Evolutionary conservation across 2,888 invertebrate genomes (phyloP), one percentile per base, ranked within the genome.

Genomic region (Chrysolina americana): DNA sequence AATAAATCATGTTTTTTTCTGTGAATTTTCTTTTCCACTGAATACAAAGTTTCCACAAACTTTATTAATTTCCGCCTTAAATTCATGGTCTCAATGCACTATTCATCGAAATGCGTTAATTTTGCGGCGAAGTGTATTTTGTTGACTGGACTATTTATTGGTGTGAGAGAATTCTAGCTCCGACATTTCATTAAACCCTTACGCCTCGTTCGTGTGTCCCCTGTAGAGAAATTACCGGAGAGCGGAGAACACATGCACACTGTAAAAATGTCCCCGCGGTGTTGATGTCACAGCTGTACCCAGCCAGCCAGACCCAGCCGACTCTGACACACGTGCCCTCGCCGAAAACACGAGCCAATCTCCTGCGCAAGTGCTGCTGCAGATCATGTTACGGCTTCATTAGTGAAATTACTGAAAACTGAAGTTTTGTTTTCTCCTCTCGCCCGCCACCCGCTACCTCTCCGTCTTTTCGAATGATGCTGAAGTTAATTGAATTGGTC

Each of bases 261-360:
- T 28, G 59, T 59, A 59, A 59, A 53, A 59, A 59, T 59, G 59
- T 59, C 59, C 28, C 59, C 59, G 36, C n/a, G 59, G 59, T 59
- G 59, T 59, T 23, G 28, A 23, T 59, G 59, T 15, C 59, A 28
- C 59, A 59, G 59, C 59, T 59, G 59, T 59, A 28, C 59, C 2
- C 53, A 11, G 19, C 53, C 53, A 21, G n/a, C 28, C 28, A 28
- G 28, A 44, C 44, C 10, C 19, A 53, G 53, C 59, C 59, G 28
- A 17, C 28, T 59, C 28, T 28, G 28, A 28, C 28, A 59, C 59
- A 59, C 59, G 59, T 59, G 59, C 59, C 59, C 23, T 21, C 28
- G 13, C 23, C 59, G 5, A 59, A 36, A 28, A 59, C 59, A 28
- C 59, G 59, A 28, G 59, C 59, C 59, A 17, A 2, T 6, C 59